Conservation (phyloP, 2,888 invertebrate genomes). For the Plebejus argus region DNA sequence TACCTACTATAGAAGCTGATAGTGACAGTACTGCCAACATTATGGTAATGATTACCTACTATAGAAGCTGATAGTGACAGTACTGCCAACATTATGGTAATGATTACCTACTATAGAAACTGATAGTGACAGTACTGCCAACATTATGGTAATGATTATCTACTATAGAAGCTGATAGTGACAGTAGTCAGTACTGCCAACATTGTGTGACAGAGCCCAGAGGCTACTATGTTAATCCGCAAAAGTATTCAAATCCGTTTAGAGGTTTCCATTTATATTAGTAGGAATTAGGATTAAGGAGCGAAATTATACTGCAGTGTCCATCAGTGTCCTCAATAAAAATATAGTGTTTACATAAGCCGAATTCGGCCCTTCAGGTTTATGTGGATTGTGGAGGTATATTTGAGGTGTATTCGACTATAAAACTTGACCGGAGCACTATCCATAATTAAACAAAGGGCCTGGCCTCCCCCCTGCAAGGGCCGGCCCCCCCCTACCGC, state of each 20-base stretch:
- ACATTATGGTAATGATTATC: neutral
- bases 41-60: neutral
- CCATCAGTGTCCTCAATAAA: neutral
- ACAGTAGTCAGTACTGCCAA: neutral
- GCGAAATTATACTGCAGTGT: conserved; percentile 6
- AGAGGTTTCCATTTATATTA: neutral
- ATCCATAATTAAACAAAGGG: conserved; percentile 68
- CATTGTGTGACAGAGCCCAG: too few relatives aligned
- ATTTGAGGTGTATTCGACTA: conserved; percentile 25
- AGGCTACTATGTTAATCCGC: neutral
- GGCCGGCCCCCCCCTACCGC: conserved; percentile 54
- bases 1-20: neutral
- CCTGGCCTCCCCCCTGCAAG: conserved; percentile 52
- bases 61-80: neutral
- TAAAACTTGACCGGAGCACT: conserved; percentile 43
- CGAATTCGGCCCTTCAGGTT: conserved; percentile 2
- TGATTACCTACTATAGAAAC: neutral
- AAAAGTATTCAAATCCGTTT: neutral
- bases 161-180: neutral
- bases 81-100: neutral
- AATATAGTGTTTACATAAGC: conserved; percentile 7
- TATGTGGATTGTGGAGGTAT: conserved; percentile 14
- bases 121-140: neutral
- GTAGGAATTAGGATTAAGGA: neutral
- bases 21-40: neutral